Evolutionary conservation across 2,888 invertebrate species (phyloP).

Genomic region (Pasiphila rectangulata): DNA sequence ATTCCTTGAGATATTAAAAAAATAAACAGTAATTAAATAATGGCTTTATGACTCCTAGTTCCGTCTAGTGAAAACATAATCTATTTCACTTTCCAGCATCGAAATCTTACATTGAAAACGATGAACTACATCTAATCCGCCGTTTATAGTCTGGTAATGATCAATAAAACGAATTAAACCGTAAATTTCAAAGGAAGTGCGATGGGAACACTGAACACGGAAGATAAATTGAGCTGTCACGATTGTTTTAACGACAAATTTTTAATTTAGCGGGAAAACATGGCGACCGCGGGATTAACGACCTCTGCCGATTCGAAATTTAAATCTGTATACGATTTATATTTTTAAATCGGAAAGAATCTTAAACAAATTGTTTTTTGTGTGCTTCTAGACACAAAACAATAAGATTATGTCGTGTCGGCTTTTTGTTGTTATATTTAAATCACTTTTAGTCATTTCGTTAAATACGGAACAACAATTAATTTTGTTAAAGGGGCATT

Average conservation of each 20-base stretch:
- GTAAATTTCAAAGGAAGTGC: slow-evolving; percentile 15
- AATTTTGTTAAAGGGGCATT: slow-evolving; percentile 33
- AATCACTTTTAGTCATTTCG: not conserved
- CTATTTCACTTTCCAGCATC: not conserved
- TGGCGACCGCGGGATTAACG: slow-evolving; percentile 30
- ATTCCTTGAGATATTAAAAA: too few relatives aligned
- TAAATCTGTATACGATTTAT: not conserved
- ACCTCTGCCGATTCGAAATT: slow-evolving; percentile 21
- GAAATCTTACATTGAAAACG: not conserved
- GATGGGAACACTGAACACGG: slow-evolving; percentile 26
- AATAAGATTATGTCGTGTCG: not conserved
- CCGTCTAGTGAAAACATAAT: too few relatives aligned
- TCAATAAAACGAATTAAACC: slow-evolving; percentile 19
- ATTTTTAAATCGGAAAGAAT: not conserved
- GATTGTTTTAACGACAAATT: slow-evolving; percentile 32
- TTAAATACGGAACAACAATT: not conserved
- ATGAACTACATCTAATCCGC: slow-evolving; percentile 1
- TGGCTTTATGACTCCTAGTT: too few relatives aligned
- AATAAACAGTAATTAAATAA: too few relatives aligned
- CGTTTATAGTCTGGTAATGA: slow-evolving; percentile 16
- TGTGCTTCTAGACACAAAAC: not conserved
- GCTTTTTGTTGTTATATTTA: not conserved
- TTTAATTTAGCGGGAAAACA: slow-evolving; percentile 24
- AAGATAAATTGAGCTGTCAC: slow-evolving; percentile 31
- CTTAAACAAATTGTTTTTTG: not conserved